phyloP scores from a whole-genome alignment of 2,113 vertebrate genomes.

The Cyanocitta stelleri region DNA sequence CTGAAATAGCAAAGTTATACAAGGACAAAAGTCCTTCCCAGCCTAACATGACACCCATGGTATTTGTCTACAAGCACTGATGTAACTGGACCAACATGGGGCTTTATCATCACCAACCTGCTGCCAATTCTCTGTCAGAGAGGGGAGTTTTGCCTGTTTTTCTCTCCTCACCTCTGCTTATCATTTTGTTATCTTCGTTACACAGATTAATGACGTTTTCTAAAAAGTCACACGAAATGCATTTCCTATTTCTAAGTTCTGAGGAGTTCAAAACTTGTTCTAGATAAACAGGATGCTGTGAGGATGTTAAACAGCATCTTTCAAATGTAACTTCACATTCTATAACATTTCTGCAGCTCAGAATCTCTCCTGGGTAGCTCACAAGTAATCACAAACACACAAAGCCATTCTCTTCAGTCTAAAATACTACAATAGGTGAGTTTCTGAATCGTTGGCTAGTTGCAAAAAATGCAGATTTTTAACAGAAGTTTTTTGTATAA shows the following conservation, averaged over 20 bases:
- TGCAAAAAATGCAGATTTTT: background rate
- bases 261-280: background rate
- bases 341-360: background rate
- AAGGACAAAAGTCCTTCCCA: background rate
- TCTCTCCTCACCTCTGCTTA: background rate
- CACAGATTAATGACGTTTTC: background rate
- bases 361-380: background rate
- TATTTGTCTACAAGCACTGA: background rate
- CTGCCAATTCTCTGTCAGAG: background rate
- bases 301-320: background rate
- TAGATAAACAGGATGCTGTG: background rate
- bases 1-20: background rate
- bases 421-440: background rate
- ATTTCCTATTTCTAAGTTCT: background rate
- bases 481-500: background rate
- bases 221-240: background rate
- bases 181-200: background rate
- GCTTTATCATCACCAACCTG: background rate
- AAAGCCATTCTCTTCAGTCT: background rate
- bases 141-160: background rate
- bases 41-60: background rate
- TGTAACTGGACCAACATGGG: accelerated
- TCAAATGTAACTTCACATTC: background rate
- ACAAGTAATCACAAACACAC: background rate
- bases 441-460: background rate